phyloP scores from a whole-genome alignment of 2,113 vertebrate species.

The Cisticola juncidis region DNA sequence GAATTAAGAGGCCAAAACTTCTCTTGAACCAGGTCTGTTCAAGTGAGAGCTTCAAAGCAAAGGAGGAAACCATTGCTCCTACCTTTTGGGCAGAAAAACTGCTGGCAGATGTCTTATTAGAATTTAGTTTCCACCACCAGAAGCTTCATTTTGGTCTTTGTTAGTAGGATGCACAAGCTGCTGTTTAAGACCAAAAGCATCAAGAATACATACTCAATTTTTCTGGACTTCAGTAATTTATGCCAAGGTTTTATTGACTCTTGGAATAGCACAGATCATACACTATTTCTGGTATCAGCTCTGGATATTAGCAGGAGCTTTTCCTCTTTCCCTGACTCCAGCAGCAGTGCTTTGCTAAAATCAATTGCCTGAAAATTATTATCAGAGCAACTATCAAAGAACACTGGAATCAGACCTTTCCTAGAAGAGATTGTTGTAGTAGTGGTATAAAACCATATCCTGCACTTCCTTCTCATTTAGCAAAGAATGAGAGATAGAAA shows the following conservation, averaged over 20 bases:
- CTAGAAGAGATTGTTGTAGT: not conserved
- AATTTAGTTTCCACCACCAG: not conserved
- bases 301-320: not conserved
- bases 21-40: not conserved
- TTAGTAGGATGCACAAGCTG: not conserved
- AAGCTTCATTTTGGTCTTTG: not conserved
- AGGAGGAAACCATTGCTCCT: not conserved
- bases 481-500: not conserved
- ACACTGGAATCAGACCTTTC: not conserved
- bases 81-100: not conserved
- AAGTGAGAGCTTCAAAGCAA: not conserved
- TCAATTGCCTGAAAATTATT: not conserved
- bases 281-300: not conserved
- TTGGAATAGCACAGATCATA: not conserved
- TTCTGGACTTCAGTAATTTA: not conserved
- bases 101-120: not conserved
- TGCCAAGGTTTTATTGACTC: not conserved
- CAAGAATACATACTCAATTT: not conserved
- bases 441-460: not conserved
- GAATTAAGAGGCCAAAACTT: not conserved
- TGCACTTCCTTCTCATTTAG: not conserved
- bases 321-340: not conserved
- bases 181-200: not conserved
- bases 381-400: not conserved
- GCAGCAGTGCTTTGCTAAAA: not conserved